Evolutionary conservation across 2,113 vertebrate genomes (phyloP).

Genomic region (Urocitellus parryii): DNA sequence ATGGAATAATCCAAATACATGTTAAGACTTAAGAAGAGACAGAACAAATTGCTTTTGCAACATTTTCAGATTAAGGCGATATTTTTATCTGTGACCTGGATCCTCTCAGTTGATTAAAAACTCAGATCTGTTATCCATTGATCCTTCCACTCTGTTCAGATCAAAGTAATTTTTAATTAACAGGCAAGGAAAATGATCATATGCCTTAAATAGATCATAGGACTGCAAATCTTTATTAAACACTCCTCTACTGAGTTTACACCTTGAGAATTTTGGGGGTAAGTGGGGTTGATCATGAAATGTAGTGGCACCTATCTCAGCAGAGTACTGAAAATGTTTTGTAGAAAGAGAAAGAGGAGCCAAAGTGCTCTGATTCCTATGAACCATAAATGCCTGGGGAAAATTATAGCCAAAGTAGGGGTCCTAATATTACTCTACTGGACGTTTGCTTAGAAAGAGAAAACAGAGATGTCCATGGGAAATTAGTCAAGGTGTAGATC

Average conservation of each 20-base stretch:
- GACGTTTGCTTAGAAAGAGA: not conserved
- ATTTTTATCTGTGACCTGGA: not conserved
- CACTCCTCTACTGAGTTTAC: not conserved
- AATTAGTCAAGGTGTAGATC: not conserved
- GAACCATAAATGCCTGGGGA: not conserved
- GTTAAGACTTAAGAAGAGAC: not conserved
- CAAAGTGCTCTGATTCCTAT: not conserved
- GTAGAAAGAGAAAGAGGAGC: not conserved
- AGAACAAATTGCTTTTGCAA: not conserved
- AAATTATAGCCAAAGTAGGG: not conserved
- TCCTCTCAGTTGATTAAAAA: not conserved
- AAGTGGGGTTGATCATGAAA: not conserved
- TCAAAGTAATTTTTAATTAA: constrained; percentile 22
- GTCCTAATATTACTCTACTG: not conserved
- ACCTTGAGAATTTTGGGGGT: not conserved
- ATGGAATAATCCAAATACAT: not conserved
- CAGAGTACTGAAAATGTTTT: not conserved
- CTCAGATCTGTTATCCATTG: not conserved
- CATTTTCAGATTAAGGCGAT: not conserved
- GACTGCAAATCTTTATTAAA: not conserved
- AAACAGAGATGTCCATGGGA: not conserved
- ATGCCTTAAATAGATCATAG: not conserved
- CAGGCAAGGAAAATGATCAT: not conserved
- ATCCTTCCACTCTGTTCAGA: not conserved
- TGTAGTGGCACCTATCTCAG: not conserved